A percentile compares a stretch with the other conserved stretches of the same genome.
Evolutionary conservation across 2,113 vertebrate genomes (phyloP).

Genomic region (Prunella fulvescens): DNA sequence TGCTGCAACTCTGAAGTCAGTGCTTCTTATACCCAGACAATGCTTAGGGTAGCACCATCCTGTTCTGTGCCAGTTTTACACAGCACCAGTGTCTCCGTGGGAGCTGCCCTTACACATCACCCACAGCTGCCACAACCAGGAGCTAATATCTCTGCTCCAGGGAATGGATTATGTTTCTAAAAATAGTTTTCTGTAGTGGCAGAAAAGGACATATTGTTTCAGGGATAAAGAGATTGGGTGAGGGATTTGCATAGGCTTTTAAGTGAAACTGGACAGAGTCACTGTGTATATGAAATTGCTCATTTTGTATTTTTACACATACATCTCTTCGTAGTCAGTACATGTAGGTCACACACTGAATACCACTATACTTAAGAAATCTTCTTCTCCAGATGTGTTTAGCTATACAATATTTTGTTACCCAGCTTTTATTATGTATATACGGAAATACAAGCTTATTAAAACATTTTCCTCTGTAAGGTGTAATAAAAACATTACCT

Average conservation of each 20-base stretch:
- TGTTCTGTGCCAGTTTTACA: neutral
- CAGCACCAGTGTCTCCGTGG: neutral
- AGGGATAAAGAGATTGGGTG: neutral
- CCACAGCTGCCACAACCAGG: neutral
- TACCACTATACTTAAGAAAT: neutral
- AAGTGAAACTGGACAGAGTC: neutral
- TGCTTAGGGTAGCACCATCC: neutral
- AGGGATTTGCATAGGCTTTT: neutral
- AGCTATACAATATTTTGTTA: neutral
- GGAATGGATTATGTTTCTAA: neutral
- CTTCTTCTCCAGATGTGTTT: neutral
- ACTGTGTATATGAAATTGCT: neutral
- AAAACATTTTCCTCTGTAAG: neutral
- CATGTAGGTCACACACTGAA: neutral
- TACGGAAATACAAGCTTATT: neutral
- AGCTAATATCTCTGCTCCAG: neutral
- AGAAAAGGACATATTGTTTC: neutral
- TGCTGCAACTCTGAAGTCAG: neutral
- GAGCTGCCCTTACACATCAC: neutral
- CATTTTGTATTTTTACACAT: neutral
- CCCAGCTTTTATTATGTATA: neutral
- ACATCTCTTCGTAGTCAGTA: neutral
- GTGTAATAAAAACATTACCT: conserved; percentile 60
- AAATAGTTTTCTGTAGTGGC: neutral
- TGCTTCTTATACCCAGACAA: neutral